Conservation (phyloP, 2,888 invertebrate species). For the Pristionchus fissidentatus region DNA sequence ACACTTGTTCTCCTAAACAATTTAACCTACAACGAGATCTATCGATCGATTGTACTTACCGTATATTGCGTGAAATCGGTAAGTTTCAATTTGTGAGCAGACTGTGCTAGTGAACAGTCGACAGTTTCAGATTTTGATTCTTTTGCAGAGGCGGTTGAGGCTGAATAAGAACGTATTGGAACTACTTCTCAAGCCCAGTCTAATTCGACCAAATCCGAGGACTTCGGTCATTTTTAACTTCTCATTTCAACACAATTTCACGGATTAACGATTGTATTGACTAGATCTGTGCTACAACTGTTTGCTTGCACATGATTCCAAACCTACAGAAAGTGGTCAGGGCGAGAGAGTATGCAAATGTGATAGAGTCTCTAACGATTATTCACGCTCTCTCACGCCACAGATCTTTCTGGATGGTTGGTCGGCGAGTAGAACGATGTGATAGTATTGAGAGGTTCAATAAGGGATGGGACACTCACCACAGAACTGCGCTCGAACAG, state of each 20-base stretch:
- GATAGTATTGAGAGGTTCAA: no score
- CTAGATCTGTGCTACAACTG: no score
- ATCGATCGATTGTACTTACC: not conserved
- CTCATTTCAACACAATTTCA: no score
- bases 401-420: no score
- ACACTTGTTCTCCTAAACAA: conserved; percentile 24
- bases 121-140: not conserved
- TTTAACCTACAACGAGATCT: not conserved
- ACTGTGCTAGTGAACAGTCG: not conserved
- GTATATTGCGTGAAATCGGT: not conserved
- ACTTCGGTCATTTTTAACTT: no score
- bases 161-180: not conserved
- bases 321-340: no score
- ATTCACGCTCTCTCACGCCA: not conserved
- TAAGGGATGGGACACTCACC: conserved; percentile 23
- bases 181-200: no score
- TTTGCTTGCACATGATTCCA: no score
- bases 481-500: conserved; percentile 13
- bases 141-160: conserved; percentile 12
- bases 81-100: not conserved
- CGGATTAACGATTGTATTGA: no score
- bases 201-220: no score
- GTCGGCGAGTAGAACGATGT: not conserved
- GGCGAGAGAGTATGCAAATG: no score
- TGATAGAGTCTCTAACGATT: not conserved